These are phyloP conservation scores for Zonitis immaculata DNA, from an alignment of 2,888 invertebrate genomes.

Conservation along the genomic window DNA sequence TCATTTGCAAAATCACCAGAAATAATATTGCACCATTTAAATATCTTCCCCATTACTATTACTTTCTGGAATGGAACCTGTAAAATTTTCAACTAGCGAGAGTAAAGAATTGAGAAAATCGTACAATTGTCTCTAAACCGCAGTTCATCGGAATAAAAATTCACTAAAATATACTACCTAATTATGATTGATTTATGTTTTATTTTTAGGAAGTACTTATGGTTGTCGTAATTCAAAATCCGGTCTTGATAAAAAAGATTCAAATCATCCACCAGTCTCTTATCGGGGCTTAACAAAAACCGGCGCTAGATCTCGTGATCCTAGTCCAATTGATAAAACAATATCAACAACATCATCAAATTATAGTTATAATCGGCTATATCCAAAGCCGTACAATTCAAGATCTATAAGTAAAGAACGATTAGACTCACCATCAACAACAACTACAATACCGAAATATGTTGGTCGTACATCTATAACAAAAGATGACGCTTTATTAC, in stretches of 20 bases:
- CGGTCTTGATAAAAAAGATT: constrained; percentile 43
- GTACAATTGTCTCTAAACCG: too few species aligned
- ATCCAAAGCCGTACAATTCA: constrained; percentile 49
- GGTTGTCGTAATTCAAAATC: constrained; percentile 28
- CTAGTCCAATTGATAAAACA: constrained; percentile 52
- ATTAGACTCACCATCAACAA: constrained; percentile 35
- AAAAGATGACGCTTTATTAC: constrained; percentile 35
- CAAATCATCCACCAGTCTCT: constrained; percentile 47
- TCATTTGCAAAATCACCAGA: too few species aligned
- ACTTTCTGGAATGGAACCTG: too few species aligned
- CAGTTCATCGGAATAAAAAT: too few species aligned
- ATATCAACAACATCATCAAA: constrained; percentile 36
- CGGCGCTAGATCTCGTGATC: constrained; percentile 51
- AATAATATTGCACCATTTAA: too few species aligned
- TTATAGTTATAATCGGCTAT: constrained; percentile 53
- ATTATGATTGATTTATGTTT: too few species aligned
- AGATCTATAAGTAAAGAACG: constrained; percentile 42
- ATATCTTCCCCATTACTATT: too few species aligned
- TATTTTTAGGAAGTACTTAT: constrained; percentile 19
- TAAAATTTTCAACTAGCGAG: too few species aligned
- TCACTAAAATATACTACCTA: too few species aligned
- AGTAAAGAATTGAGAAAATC: too few species aligned
- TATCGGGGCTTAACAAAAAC: constrained; percentile 48
- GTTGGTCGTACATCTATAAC: constrained; percentile 33
- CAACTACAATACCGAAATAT: constrained; percentile 40